Conservation (phyloP, 1,140 invertebrate genomes). For the Heliconius himera region DNA sequence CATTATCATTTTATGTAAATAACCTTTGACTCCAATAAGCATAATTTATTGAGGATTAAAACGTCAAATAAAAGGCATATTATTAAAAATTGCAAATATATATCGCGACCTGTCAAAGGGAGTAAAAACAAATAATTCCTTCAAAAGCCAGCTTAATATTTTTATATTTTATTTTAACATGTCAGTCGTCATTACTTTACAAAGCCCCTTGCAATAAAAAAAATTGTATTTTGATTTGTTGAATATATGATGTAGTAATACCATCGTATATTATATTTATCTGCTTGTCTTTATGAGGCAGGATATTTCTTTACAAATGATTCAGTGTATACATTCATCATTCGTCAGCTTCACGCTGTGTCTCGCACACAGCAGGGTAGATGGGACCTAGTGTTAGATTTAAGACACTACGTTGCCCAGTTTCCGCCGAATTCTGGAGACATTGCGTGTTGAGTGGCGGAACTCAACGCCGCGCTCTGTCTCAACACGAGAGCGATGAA, state of each 20-base stretch:
- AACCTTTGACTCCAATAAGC: background rate
- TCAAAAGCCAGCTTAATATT: conserved; percentile 12
- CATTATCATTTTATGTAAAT: background rate
- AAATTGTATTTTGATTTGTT: background rate
- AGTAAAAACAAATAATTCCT: conserved; percentile 14
- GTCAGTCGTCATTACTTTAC: conserved; percentile 16
- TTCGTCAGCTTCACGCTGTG: too few relatives aligned
- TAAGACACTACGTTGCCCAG: too few relatives aligned
- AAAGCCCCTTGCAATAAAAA: conserved; percentile 11
- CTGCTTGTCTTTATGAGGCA: background rate
- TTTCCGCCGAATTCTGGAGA: too few relatives aligned
- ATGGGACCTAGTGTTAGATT: too few relatives aligned
- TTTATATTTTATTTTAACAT: conserved; percentile 17
- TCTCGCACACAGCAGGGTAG: too few relatives aligned
- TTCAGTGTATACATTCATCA: too few relatives aligned
- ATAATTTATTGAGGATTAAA: background rate
- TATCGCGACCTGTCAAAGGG: conserved; percentile 14
- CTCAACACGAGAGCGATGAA: too few relatives aligned
- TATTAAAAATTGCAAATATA: conserved; percentile 7
- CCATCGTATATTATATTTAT: background rate
- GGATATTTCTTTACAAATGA: too few relatives aligned
- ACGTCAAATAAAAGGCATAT: background rate
- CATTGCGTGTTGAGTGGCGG: too few relatives aligned
- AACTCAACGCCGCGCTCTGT: too few relatives aligned
- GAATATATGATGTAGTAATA: conserved; percentile 1